A percentile compares a stretch with the other conserved stretches of the same genome.
phyloP scores from a whole-genome alignment of 2,888 invertebrate species.

The Archaeoteleia sp. region DNA sequence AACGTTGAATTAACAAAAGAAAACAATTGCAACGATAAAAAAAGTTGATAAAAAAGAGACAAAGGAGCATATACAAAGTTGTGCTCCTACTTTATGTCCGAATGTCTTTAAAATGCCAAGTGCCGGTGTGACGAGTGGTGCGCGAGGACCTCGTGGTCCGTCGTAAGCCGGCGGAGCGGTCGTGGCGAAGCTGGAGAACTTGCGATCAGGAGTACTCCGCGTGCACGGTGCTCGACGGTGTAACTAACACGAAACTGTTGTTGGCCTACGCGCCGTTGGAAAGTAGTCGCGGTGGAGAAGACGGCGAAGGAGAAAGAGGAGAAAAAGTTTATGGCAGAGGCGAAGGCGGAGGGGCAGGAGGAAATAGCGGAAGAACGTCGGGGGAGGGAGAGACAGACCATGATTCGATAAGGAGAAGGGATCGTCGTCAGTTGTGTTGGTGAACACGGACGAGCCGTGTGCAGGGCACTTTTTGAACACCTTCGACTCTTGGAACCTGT shows the following conservation, averaged over 20 bases:
- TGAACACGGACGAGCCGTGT: not conserved
- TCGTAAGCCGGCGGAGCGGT: slow-evolving; percentile 13
- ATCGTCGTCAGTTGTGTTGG: not conserved
- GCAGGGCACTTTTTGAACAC: slow-evolving; percentile 4
- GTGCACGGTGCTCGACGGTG: slow-evolving; percentile 57
- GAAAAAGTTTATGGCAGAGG: slow-evolving; percentile 29
- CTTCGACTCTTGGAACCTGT: not conserved
- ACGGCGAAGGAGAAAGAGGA: slow-evolving; percentile 40
- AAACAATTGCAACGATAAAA: no score
- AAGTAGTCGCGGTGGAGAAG: slow-evolving; percentile 44
- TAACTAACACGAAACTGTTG: slow-evolving; percentile 63
- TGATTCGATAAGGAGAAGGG: slow-evolving; percentile 11
- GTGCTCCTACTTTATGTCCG: not conserved
- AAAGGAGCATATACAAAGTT: no score
- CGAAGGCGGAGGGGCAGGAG: slow-evolving; percentile 21
- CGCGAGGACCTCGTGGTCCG: slow-evolving; percentile 27
- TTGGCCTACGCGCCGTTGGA: slow-evolving; percentile 29
- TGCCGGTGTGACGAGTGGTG: not conserved
- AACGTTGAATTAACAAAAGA: no score
- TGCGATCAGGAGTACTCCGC: slow-evolving; percentile 1
- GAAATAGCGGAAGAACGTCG: not conserved
- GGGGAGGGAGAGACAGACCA: slow-evolving; percentile 7
- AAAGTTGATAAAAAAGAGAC: no score
- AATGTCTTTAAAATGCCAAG: not conserved
- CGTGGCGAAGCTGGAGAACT: slow-evolving; percentile 27